Conservation (phyloP, 2,888 invertebrate species). For the Calliphora vomitoria region DNA sequence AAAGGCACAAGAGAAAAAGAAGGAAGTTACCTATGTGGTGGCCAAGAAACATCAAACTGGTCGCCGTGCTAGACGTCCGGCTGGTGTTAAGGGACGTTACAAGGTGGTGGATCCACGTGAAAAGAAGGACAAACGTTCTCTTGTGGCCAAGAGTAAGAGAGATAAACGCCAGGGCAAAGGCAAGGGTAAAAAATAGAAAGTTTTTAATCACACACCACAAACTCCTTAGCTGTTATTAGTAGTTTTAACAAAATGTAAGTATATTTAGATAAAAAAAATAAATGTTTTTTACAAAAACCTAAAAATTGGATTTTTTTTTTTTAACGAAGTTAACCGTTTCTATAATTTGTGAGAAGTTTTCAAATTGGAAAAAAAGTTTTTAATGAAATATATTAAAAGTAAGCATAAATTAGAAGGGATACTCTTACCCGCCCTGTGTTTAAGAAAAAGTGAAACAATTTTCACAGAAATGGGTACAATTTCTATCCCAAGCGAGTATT, state of each 20-base stretch:
- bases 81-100: conserved; percentile 95
- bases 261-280: conserved; percentile 4
- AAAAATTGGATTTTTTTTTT: neutral
- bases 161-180: conserved; percentile 76
- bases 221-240: conserved; percentile 37
- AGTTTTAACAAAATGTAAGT: conserved; percentile 46
- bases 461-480: too few species aligned
- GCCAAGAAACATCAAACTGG: conserved; percentile 94
- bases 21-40: conserved; percentile 96
- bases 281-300: conserved; percentile 20
- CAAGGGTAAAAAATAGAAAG: conserved; percentile 59
- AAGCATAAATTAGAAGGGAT: too few species aligned
- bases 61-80: conserved; percentile 91
- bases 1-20: conserved; percentile 94
- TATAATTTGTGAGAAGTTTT: too few species aligned
- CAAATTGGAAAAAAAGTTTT: too few species aligned
- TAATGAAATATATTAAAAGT: too few species aligned
- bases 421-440: too few species aligned
- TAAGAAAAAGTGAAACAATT: too few species aligned
- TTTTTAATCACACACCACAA: neutral
- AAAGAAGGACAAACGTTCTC: conserved; percentile 95
- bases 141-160: conserved; percentile 79
- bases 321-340: too few species aligned
- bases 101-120: conserved; percentile 98
- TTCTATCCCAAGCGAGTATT: too few species aligned